Conservation (phyloP, 2,113 vertebrate species). For the Channa argus region DNA sequence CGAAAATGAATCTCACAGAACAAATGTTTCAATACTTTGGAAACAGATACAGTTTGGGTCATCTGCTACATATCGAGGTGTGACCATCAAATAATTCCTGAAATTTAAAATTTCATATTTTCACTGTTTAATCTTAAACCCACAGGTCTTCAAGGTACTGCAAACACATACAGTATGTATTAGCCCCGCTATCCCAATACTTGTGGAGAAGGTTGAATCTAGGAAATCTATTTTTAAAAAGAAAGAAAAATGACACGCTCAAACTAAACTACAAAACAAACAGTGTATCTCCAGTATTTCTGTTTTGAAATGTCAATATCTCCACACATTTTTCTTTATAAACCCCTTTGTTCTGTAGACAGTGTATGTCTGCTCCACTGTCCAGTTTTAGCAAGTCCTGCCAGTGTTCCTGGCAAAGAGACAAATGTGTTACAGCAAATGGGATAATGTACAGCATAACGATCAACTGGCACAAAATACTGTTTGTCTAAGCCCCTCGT, state of each 20-base stretch:
- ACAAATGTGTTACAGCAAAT: constrained; percentile 67
- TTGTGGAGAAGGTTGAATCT: no score
- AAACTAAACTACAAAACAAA: not conserved
- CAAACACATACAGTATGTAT: no score
- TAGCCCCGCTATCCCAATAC: no score
- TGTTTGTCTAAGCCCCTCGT: constrained; percentile 71
- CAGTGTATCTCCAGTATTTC: not conserved
- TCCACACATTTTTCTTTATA: not conserved
- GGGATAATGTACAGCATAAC: constrained; percentile 75
- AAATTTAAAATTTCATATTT: no score
- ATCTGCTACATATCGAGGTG: no score
- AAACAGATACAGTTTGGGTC: no score
- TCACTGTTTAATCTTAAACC: no score
- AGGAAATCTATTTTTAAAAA: not conserved
- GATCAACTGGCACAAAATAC: constrained; percentile 68
- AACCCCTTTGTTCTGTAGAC: constrained; percentile 19
- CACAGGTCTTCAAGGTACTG: no score
- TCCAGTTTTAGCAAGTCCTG: constrained; percentile 33
- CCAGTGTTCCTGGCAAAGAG: constrained; percentile 56
- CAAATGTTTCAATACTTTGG: no score
- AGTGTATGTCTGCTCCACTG: constrained; percentile 22
- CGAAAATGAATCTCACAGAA: no score
- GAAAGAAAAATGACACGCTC: not conserved
- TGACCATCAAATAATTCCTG: no score
- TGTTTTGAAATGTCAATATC: not conserved